Base-by-base conservation (phyloP, 2,797 vertebrate species). In the Rhabdomys pumilio region DNA sequence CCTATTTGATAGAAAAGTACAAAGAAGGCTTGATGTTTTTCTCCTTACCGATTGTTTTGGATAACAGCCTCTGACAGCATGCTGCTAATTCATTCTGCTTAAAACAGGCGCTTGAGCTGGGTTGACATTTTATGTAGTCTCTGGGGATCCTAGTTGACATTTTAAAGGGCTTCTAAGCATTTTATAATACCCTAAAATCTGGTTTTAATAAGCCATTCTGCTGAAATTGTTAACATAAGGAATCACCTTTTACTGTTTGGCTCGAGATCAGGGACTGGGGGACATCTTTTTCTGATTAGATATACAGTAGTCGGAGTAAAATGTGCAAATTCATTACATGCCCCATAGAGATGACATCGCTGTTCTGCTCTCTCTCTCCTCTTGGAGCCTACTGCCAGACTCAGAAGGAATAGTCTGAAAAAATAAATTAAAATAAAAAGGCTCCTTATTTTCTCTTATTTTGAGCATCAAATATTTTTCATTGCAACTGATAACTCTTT, bases 161-260 rank as follows among this genome's bases (percentile, higher is more conserved):
- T 99, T 99, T 99, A 99, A 99, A 99, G 99, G 99, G 99, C 99
- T 99, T 99, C 99, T 99, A 99, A 99, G 99, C 99, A 99, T 99
- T 99, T 99, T 99, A 99, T 99, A 99, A 99, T 99, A 99, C 99
- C 98, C 99, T 99, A 99, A 99, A 99, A 99, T 99, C 99, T 99
- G 99, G 99, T 99, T 99, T 99, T 99, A 99, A 99, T 99, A 99
- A 99, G 99, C 98, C 99, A 98, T 98, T 99, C 98, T 98, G 98
- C 99, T 99, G 99, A 99, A 98, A 99, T 99, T 99, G 99, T 99
- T 99, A 99, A 99, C 99, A 99, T 99, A 99, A 99, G 99, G 99
- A 99, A 99, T 99, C 98, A 98, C 99, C 98, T 99, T 98, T 98
- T 98, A 98, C 98, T 98, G 98, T 98, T 98, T 99, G 98, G 98